Percentiles rank a stretch among this genome's conserved stretches.
phyloP scores from a whole-genome alignment of 2,888 invertebrate genomes.

The Hyposoter didymator region DNA sequence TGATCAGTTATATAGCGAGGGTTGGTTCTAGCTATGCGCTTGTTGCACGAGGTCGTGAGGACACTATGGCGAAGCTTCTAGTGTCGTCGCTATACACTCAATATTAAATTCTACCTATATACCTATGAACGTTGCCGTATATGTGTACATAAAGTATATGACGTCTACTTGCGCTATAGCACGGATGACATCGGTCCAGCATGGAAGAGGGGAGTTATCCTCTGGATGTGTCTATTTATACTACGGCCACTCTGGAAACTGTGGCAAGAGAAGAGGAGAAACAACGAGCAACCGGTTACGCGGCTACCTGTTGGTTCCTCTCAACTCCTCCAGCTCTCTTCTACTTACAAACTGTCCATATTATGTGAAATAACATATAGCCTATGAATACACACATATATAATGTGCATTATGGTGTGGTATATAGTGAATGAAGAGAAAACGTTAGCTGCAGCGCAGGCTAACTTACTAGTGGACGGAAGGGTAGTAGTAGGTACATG shows the following conservation, averaged over 20 bases:
- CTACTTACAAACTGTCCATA: conserved; percentile 30
- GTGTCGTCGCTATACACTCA: conserved; percentile 24
- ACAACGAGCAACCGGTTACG: conserved; percentile 56
- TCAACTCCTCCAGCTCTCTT: conserved; percentile 19
- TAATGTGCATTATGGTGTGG: conserved; percentile 34
- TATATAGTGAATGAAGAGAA: conserved; percentile 34
- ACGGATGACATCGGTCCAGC: conserved; percentile 65
- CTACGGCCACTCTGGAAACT: conserved; percentile 62
- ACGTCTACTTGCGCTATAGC: conserved; percentile 40
- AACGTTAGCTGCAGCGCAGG: conserved; percentile 20
- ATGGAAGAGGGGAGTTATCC: conserved; percentile 77
- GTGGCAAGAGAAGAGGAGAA: conserved; percentile 42
- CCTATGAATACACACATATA: conserved; percentile 4
- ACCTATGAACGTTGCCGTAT: background rate
- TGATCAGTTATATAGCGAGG: background rate
- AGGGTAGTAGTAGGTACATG: conserved; percentile 22
- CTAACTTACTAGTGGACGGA: conserved; percentile 35
- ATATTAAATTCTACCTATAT: conserved; percentile 16
- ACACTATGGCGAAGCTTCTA: conserved; percentile 32
- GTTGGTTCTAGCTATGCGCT: conserved; percentile 21
- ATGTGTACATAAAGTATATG: conserved; percentile 13
- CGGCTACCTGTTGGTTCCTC: conserved; percentile 66
- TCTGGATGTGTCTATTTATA: conserved; percentile 83
- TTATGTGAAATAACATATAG: conserved; percentile 3
- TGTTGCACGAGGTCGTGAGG: conserved; percentile 48